Base-by-base conservation (phyloP, 1,140 invertebrate genomes). In the Drosophila littoralis region DNA sequence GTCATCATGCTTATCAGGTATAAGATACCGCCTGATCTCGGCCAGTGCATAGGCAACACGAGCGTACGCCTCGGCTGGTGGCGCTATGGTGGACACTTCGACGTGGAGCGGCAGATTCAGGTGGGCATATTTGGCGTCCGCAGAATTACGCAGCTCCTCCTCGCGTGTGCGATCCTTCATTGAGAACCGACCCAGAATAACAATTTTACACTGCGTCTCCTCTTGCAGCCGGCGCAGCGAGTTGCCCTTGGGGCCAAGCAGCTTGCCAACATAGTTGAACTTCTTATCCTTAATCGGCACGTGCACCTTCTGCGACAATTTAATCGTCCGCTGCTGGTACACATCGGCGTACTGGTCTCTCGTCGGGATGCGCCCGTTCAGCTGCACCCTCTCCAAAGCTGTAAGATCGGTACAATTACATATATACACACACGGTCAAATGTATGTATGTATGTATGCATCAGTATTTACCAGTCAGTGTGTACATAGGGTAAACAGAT, bases 171-270 rank as follows among this genome's bases (percentile, higher is more conserved):
- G 97, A 93, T 99, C 98, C 91, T 97, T 96, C 96, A 99, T 98
- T 10, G 98, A 98, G 55, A 98, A 98, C 90, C 96, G 94, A 9
- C 98, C 98, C 7, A 99, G 94, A 58, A 99, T 97, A 15, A 97
- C 97, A 95, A 99, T 98, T 93, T 98, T 98, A 80, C 97, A 98
- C 94, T 98, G 97, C n/a, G 97, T 98, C 91, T 98, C 97, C 92
- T 98, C 97, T 93, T 98, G 98, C 10, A 99, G 93, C 74, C 97
- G 94, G 92, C 98, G 98, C 93, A 99, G 94, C 5, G 97, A 97
- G 92, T 97, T 97, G 57, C 98, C 98, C 93, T 98, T 98, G 45
- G 98, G 98, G 68, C 98, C 97, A 77, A 99, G 93, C 48, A 99
- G 93, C 93, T 98, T 98, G 33, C 98, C 97, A 71, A 98, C 97